phyloP scores from a whole-genome alignment of 2,113 vertebrate species.

The Redunca redunca region DNA sequence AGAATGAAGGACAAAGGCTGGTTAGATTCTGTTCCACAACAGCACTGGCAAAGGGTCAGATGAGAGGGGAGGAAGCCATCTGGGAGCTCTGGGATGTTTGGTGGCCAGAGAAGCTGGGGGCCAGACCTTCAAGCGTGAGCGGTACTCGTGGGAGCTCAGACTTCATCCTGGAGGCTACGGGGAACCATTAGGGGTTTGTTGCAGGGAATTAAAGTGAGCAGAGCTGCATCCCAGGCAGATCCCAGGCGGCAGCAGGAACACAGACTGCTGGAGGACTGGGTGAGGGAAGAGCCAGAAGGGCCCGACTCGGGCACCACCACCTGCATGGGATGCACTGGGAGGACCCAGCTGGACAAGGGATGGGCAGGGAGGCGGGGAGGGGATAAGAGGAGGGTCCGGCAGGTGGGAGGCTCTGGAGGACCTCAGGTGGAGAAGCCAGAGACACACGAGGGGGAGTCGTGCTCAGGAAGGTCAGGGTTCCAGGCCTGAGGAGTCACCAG shows the following conservation, averaged over 20 bases:
- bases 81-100: not conserved
- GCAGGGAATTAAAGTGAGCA: not conserved
- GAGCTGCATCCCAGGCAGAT: not conserved
- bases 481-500: no score
- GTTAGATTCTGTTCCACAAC: not conserved
- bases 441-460: rapidly evolving
- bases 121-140: not conserved
- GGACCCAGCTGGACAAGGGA: not conserved
- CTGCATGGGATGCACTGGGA: not conserved
- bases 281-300: not conserved
- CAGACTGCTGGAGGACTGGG: no score
- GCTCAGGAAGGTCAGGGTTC: not conserved
- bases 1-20: not conserved
- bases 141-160: rapidly evolving
- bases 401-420: not conserved
- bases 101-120: not conserved
- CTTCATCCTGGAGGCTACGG: not conserved
- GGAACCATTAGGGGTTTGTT: not conserved
- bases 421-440: not conserved
- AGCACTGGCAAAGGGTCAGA: not conserved
- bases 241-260: rapidly evolving
- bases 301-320: not conserved
- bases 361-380: not conserved
- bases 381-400: no score
- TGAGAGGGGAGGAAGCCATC: no score